Percentiles rank a stretch among this genome's conserved stretches.
phyloP scores from a whole-genome alignment of 1,140 invertebrate genomes.

The Colletes latitarsis region DNA sequence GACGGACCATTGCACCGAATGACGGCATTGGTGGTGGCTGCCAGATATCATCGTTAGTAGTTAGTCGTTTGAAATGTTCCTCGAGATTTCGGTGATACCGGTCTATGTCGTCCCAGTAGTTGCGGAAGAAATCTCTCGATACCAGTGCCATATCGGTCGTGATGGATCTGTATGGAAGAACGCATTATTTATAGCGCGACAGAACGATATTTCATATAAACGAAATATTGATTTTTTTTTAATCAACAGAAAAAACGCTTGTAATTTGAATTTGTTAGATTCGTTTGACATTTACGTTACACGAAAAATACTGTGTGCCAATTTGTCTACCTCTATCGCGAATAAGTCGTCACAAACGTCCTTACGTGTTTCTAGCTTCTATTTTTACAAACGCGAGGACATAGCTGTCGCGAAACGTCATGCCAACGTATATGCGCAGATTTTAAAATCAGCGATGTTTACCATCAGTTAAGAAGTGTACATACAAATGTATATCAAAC shows the following conservation, averaged over 20 bases:
- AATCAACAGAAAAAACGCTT: too few species aligned
- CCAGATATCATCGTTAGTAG: background rate
- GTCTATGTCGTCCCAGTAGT: constrained; percentile 55
- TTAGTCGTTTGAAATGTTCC: constrained; percentile 38
- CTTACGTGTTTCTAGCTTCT: background rate
- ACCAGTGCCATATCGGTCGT: constrained; percentile 47
- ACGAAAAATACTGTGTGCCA: background rate
- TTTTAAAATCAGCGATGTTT: background rate
- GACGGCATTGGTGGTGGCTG: constrained; percentile 20
- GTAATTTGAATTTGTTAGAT: background rate
- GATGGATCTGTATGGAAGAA: constrained; percentile 15
- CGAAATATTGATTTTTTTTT: too few species aligned
- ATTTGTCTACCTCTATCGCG: too few species aligned
- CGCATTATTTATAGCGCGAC: background rate
- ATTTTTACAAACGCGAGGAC: constrained; percentile 9
- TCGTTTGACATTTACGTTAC: background rate
- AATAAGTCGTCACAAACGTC: background rate
- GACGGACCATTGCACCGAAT: background rate
- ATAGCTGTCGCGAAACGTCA: background rate
- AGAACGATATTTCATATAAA: background rate
- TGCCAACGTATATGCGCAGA: background rate
- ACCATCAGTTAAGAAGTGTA: too few species aligned
- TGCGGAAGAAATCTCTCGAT: constrained; percentile 29
- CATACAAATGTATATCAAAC: too few species aligned
- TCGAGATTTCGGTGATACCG: constrained; percentile 56